Conservation (phyloP, 2,113 vertebrate genomes). For the Dasyornis broadbenti region DNA sequence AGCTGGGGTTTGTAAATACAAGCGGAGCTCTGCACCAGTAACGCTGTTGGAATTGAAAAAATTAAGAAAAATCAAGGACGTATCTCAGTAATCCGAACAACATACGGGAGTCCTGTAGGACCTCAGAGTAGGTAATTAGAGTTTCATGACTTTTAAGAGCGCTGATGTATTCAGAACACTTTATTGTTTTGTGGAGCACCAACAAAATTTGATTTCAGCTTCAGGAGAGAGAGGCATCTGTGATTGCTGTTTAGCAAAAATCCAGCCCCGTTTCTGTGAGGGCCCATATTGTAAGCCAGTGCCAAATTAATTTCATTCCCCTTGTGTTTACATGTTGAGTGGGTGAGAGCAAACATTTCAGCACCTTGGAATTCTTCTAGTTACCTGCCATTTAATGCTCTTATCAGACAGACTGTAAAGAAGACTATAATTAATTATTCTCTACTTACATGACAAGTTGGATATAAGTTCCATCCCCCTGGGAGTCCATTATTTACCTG, state of each 20-base stretch:
- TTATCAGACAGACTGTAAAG: slow-evolving; percentile 71
- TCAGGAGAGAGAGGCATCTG: not conserved
- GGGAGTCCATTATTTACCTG: slow-evolving; percentile 33
- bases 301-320: not conserved
- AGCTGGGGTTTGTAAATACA: not conserved
- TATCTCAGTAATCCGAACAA: not conserved
- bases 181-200: not conserved
- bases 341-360: slow-evolving; percentile 45
- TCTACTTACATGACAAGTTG: slow-evolving; percentile 61
- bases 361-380: slow-evolving; percentile 45
- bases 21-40: not conserved
- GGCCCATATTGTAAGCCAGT: not conserved
- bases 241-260: not conserved
- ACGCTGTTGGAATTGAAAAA: not conserved
- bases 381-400: slow-evolving; percentile 58
- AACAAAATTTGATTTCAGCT: not conserved
- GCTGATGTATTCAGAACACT: not conserved
- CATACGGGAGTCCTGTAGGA: not conserved
- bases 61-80: not conserved
- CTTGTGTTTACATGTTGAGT: slow-evolving; percentile 48
- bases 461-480: slow-evolving; percentile 11
- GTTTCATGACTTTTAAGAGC: not conserved
- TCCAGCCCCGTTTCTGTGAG: not conserved
- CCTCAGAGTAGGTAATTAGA: not conserved
- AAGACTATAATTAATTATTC: slow-evolving; percentile 71